Conservation (phyloP, 1,140 invertebrate genomes). For the Drosophila prosaltans region DNA sequence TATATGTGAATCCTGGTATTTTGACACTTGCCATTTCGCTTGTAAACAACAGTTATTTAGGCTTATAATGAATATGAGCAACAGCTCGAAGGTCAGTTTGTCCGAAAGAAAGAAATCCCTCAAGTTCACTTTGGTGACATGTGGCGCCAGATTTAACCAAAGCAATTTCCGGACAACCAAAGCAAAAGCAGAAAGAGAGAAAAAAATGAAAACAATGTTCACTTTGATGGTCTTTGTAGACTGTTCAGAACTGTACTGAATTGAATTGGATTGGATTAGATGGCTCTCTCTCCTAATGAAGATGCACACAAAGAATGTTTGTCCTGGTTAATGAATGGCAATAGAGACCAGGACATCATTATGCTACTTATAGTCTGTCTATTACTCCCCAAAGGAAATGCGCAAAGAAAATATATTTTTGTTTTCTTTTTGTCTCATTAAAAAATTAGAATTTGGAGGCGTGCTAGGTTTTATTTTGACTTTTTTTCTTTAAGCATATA, state of each 20-base stretch:
- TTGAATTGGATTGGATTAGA: constrained; percentile 5
- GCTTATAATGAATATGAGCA: constrained; percentile 82
- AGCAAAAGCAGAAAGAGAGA: constrained; percentile 10
- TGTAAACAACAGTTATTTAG: constrained; percentile 80
- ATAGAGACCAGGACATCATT: constrained; percentile 20
- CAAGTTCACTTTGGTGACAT: constrained; percentile 61
- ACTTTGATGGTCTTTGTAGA: constrained; percentile 43
- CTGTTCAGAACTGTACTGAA: background rate
- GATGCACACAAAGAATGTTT: constrained; percentile 39
- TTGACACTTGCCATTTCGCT: constrained; percentile 73
- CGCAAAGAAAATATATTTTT: constrained; percentile 1
- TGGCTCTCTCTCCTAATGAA: constrained; percentile 46
- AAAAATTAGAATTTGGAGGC: constrained; percentile 47
- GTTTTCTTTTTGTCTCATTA: constrained; percentile 58
- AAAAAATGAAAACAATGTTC: constrained; percentile 18
- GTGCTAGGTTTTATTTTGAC: constrained; percentile 3
- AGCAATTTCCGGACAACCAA: constrained; percentile 55
- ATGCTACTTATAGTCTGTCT: constrained; percentile 5
- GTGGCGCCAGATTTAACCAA: constrained; percentile 64
- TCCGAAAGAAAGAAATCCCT: constrained; percentile 52
- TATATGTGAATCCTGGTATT: constrained; percentile 55
- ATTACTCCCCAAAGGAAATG: constrained; percentile 5
- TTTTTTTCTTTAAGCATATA: constrained; percentile 14
- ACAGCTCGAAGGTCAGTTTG: constrained; percentile 68
- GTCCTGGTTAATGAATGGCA: constrained; percentile 52